phyloP scores from a whole-genome alignment of 1,140 invertebrate genomes.

The Drosophila pectinifera region DNA sequence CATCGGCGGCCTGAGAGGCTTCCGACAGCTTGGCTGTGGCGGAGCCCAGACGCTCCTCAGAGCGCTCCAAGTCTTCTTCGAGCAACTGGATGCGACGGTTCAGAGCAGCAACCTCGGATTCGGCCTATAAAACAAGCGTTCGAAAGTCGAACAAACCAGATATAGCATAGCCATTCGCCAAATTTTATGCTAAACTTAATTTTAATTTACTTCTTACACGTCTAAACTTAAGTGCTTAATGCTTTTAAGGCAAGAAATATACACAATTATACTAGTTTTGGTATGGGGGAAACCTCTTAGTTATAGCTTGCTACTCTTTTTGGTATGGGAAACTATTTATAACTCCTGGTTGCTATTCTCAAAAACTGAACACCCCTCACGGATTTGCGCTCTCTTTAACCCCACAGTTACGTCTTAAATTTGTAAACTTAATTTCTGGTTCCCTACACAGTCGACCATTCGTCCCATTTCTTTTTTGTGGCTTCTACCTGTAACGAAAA shows the following conservation, averaged over 20 bases:
- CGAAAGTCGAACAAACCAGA: constrained; percentile 65
- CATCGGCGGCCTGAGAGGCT: constrained; percentile 99
- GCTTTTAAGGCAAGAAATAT: constrained; percentile 49
- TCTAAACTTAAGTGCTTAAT: constrained; percentile 26
- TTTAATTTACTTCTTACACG: constrained; percentile 32
- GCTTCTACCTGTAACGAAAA: constrained; percentile 67
- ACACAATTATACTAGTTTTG: constrained; percentile 26
- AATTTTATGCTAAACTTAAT: constrained; percentile 31
- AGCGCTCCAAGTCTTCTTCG: constrained; percentile 99
- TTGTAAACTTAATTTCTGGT: constrained; percentile 17
- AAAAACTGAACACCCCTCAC: background rate
- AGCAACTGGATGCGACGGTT: constrained; percentile 99
- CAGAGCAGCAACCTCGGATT: constrained; percentile 98
- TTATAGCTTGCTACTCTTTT: constrained; percentile 29
- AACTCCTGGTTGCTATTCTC: background rate
- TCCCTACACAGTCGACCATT: constrained; percentile 55
- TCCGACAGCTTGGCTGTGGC: constrained; percentile 99
- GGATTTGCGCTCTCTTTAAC: constrained; percentile 49
- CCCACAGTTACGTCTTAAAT: background rate
- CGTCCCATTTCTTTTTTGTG: constrained; percentile 5
- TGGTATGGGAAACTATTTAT: constrained; percentile 36
- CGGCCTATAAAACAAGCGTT: constrained; percentile 90
- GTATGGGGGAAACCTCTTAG: constrained; percentile 7
- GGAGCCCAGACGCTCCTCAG: constrained; percentile 98
- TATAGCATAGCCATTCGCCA: constrained; percentile 51